Conservation (phyloP, 2,888 invertebrate genomes). For the Cryptocephalus primarius region DNA sequence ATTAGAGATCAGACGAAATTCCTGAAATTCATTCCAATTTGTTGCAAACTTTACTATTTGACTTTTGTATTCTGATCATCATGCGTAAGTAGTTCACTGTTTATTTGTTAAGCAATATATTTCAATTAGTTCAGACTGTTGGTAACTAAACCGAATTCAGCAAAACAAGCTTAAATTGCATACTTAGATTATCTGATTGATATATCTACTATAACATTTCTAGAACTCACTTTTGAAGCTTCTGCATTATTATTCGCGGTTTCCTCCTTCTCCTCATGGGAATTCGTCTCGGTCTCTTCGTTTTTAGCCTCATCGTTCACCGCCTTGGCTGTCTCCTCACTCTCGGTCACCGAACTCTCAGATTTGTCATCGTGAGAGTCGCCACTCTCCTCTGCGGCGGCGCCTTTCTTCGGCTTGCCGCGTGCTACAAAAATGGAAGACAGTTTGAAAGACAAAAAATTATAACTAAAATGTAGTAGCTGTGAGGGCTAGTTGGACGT, state of each 20-base stretch:
- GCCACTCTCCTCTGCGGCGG: constrained; percentile 26
- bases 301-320: constrained; percentile 25
- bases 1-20: not conserved
- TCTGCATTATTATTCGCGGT: constrained; percentile 31
- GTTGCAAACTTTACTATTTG: too few species aligned
- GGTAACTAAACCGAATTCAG: too few species aligned
- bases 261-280: constrained; percentile 29
- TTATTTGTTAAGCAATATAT: too few species aligned
- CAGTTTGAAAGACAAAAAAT: not conserved
- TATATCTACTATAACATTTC: too few species aligned
- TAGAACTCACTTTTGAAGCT: constrained; percentile 16
- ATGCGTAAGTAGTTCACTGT: too few species aligned
- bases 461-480: not conserved
- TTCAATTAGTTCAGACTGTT: too few species aligned
- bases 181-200: too few species aligned
- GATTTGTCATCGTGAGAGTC: constrained; percentile 32
- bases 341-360: constrained; percentile 24
- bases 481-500: too few species aligned
- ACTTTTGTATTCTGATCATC: too few species aligned
- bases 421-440: constrained; percentile 21
- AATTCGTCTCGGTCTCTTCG: constrained; percentile 26
- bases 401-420: constrained; percentile 30
- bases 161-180: too few species aligned
- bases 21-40: too few species aligned
- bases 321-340: constrained; percentile 27